Percentiles rank a stretch among this genome's conserved stretches.
Conservation (phyloP, 2,113 vertebrate genomes). For the Neoarius graeffei region DNA sequence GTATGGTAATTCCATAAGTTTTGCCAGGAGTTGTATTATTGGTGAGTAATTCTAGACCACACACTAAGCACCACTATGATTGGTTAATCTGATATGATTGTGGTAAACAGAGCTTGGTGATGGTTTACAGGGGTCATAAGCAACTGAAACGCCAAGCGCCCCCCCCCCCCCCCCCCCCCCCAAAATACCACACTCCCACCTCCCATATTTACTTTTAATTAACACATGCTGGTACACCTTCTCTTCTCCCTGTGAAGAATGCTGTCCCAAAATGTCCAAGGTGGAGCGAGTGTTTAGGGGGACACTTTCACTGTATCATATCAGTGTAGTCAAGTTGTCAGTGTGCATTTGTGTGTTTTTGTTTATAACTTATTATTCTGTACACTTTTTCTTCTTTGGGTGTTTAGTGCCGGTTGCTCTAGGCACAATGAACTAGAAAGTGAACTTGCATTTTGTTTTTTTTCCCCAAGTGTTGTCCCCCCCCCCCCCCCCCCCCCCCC, state of each 20-base stretch:
- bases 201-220: conserved; percentile 71
- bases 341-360: conserved; percentile 15
- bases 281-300: conserved; percentile 47
- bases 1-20: no score
- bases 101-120: not conserved
- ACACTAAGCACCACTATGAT: conserved; percentile 2
- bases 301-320: not conserved
- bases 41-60: not conserved
- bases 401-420: not conserved
- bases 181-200: no score
- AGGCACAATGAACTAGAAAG: not conserved
- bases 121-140: conserved; percentile 36
- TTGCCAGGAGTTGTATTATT: not conserved
- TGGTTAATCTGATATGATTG: not conserved
- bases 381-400: not conserved
- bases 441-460: not conserved
- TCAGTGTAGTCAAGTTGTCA: conserved; percentile 2
- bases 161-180: no score
- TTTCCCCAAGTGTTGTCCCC: no score
- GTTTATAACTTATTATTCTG: not conserved
- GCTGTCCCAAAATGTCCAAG: conserved; percentile 40
- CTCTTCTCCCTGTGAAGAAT: conserved; percentile 70
- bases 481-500: no score
- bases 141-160: conserved; percentile 2
- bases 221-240: conserved; percentile 62